phyloP scores from a whole-genome alignment of 2,113 vertebrate genomes.

The Dasypus novemcinctus region DNA sequence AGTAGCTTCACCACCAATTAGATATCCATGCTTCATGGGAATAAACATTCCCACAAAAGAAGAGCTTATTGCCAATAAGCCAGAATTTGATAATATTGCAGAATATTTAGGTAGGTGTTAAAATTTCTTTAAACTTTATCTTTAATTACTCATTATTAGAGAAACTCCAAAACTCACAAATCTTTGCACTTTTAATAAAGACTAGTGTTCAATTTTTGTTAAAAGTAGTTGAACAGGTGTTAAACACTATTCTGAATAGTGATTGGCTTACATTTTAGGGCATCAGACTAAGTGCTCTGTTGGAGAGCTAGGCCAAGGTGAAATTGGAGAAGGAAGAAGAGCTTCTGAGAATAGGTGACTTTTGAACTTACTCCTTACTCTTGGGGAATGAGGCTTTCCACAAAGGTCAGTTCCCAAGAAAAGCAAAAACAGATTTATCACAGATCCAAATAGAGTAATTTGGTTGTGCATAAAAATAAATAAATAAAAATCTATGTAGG shows the following conservation, averaged over 20 bases:
- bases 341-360: background rate
- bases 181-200: background rate
- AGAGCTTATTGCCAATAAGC: constrained; percentile 97
- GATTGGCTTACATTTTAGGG: background rate
- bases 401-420: background rate
- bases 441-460: constrained; percentile 27
- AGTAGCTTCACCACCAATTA: constrained; percentile 97
- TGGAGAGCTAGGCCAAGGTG: background rate
- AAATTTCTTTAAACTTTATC: constrained; percentile 2
- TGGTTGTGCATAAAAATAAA: constrained; percentile 2
- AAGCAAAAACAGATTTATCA: background rate
- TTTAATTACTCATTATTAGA: constrained; percentile 23
- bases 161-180: background rate
- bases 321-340: background rate
- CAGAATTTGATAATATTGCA: constrained; percentile 94
- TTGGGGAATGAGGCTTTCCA: background rate
- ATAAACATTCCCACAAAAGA: constrained; percentile 99
- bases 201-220: background rate
- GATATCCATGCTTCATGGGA: constrained; percentile 98
- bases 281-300: background rate
- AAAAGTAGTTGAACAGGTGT: background rate
- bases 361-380: background rate
- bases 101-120: constrained; percentile 91
- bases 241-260: background rate
- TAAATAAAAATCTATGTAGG: background rate